Conservation (phyloP, 37 sponge, comb jelly and placozoan species). For the Hexactinellida sp. region DNA sequence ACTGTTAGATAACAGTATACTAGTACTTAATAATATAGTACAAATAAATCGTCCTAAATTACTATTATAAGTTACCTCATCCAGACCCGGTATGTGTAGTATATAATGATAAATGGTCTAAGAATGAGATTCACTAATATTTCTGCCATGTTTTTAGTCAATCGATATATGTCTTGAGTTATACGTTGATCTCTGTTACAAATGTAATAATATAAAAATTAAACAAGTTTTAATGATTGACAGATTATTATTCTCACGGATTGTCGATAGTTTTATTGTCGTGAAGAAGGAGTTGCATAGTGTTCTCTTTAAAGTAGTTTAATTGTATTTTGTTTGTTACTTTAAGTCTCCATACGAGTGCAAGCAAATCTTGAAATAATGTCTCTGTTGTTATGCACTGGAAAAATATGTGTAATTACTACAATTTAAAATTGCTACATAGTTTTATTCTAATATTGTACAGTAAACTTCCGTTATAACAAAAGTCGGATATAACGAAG, state of each 20-base stretch:
- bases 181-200: constrained; percentile 71
- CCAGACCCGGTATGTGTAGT: constrained; percentile 64
- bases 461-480: too few species aligned
- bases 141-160: constrained; percentile 43
- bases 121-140: constrained; percentile 49
- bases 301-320: neutral
- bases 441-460: too few species aligned
- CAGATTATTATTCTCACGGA: neutral
- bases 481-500: neutral
- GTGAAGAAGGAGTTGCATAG: neutral
- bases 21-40: too few species aligned
- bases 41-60: too few species aligned
- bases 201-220: neutral
- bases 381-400: neutral
- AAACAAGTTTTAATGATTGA: neutral
- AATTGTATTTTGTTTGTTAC: neutral
- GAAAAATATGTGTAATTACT: too few species aligned
- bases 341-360: neutral
- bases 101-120: constrained; percentile 49
- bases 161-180: constrained; percentile 74
- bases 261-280: neutral
- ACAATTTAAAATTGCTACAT: too few species aligned
- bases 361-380: neutral
- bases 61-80: too few species aligned
- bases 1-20: too few species aligned